Percentiles rank a stretch among this genome's conserved stretches.
These are phyloP conservation scores for Platichthys flesus DNA, from an alignment of 2,113 vertebrate species.

Conservation along the genomic window DNA sequence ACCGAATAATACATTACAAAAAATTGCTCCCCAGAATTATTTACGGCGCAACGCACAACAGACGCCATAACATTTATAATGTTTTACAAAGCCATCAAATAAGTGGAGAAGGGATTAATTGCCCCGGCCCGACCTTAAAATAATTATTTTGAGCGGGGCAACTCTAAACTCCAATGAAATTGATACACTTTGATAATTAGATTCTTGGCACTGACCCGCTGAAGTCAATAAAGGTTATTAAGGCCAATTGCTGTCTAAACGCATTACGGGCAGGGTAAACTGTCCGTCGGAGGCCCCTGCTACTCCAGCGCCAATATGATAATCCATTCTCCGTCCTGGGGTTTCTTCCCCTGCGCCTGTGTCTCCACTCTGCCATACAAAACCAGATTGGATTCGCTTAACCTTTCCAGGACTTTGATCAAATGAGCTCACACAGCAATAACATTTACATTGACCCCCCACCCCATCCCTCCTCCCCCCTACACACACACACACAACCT, in stretches of 20 bases:
- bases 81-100: conserved; percentile 88
- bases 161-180: conserved; percentile 90
- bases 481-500: conserved; percentile 25
- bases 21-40: conserved; percentile 68
- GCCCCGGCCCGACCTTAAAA: conserved; percentile 86
- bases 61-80: conserved; percentile 84
- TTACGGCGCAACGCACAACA: conserved; percentile 71
- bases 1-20: conserved; percentile 52
- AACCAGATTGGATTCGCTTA: conserved; percentile 90
- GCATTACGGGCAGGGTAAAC: conserved; percentile 85
- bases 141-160: conserved; percentile 88
- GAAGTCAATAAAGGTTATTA: conserved; percentile 94
- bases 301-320: conserved; percentile 86
- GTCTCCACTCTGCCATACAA: conserved; percentile 87
- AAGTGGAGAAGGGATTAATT: conserved; percentile 89
- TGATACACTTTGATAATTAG: conserved; percentile 96
- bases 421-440: conserved; percentile 88
- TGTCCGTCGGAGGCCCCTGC: conserved; percentile 87
- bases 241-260: conserved; percentile 91
- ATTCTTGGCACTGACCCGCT: conserved; percentile 89
- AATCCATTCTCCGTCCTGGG: conserved; percentile 85
- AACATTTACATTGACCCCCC: conserved; percentile 88
- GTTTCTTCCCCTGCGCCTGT: conserved; percentile 79
- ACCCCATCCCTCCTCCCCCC: conserved; percentile 9
- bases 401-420: conserved; percentile 89